Evolutionary conservation across 1,140 invertebrate genomes (phyloP), one percentile per base, ranked within the genome.

Genomic region (Drosophila mojavensis): DNA sequence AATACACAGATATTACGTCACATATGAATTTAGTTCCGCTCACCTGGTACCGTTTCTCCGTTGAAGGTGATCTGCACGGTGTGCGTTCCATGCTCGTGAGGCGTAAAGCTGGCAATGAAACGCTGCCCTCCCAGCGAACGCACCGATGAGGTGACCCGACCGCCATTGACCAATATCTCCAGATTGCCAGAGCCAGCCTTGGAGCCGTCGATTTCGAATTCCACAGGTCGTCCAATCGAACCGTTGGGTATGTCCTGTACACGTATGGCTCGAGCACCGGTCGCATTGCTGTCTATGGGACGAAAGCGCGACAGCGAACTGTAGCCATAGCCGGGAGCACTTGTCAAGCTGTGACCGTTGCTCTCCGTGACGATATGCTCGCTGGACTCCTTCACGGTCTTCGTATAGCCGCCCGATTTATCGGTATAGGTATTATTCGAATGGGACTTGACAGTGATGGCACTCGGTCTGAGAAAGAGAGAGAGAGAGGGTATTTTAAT

Each of bases 201-300:
- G 50, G 97, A 97, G 36, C 98, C 98, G 93, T 99, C 98, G 93
- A 99, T 98, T 94, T 99, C 97, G 94, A 99, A 99, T 93, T 98
- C 97, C 10, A 99, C 97, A 48, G 97, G 97, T 92, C 97, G 95
- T 72, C 97, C 97, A 24, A 98, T 94, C 15, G 96, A 93, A 66
- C 97, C 97, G 92, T 98, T 96, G 53, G 97, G 96, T 79, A 97
- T 97, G 66, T 95, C 95, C 80, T 95, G 96, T 53, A 99, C 97
- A 91, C 96, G 94, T 78, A 99, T 97, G 75, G 96, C 95, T 88
- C 95, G 94, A 54, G 97, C 96, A 93, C 95, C 94, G 78, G 92
- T 93, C 78, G 82, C 91, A 78, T 91, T 91, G 59, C 69, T 78
- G 51, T 91, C 91, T 73, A 92, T 92, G 65, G 92, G 92, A 10